A percentile compares a stretch with the other conserved stretches of the same genome.
Conservation (phyloP, 2,888 invertebrate genomes). For the Ormyrus labotus region DNA sequence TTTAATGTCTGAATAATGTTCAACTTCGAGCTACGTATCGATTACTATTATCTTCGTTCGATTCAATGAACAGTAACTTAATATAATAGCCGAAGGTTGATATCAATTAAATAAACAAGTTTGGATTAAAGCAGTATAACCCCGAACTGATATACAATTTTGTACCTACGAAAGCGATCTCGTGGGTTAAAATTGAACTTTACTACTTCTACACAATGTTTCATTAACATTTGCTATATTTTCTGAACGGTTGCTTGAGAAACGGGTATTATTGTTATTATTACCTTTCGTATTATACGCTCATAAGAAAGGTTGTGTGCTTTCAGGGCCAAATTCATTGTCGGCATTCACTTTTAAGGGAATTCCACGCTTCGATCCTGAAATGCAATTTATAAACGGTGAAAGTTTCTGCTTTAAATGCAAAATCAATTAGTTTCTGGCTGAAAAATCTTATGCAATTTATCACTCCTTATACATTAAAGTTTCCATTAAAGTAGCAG, state of each 20-base stretch:
- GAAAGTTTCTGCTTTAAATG: constrained; percentile 34
- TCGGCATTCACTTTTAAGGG: constrained; percentile 47
- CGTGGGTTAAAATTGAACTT: too few relatives aligned
- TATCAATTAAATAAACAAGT: too few relatives aligned
- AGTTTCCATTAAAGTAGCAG: not conserved
- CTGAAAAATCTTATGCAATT: constrained; percentile 26
- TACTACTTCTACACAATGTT: too few relatives aligned
- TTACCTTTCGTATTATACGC: not conserved
- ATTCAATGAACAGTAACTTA: too few relatives aligned
- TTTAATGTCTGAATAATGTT: too few relatives aligned
- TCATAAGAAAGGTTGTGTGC: constrained; percentile 37
- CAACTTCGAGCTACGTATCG: too few relatives aligned
- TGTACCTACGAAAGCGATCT: too few relatives aligned
- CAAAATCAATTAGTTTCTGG: constrained; percentile 5
- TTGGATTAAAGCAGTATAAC: too few relatives aligned
- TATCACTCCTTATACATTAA: not conserved
- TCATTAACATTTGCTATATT: not conserved
- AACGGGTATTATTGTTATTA: constrained; percentile 17
- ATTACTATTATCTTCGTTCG: too few relatives aligned
- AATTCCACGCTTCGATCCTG: constrained; percentile 11
- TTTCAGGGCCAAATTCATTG: constrained; percentile 50
- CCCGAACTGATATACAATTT: too few relatives aligned
- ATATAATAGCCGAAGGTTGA: too few relatives aligned
- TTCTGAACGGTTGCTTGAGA: constrained; percentile 1
- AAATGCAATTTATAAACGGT: constrained; percentile 26